Evolutionary conservation across 1,140 invertebrate genomes (phyloP), one percentile per base, ranked within the genome.

Genomic region (Achroia grisella): DNA sequence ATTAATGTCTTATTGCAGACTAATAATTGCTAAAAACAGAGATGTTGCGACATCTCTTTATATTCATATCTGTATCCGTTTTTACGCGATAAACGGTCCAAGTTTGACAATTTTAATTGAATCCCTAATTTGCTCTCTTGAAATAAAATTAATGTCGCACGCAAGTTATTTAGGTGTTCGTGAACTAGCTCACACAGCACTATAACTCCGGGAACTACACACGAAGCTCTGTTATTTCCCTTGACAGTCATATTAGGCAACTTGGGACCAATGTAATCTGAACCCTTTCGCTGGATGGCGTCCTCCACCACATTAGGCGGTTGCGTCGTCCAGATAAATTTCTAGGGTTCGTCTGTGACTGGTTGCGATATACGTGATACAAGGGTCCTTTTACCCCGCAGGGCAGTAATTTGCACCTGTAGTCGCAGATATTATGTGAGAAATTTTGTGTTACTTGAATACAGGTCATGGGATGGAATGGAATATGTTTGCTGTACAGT

Each of bases 351-450:
- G 56, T 15, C 31, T 31, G 36, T 46, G 36, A 47, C 53, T 79
- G 75, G 78, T 59, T 47, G 40, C 56, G 48, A 63, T 62, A 56
- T 68, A 62, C 56, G 66, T 68, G 67, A 71, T 73, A 71, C 60
- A 58, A 69, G 66, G 67, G 68, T 72, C 66, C 62, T 62, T 57
- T 56, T 63, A 46, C 61, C 77, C 71, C 64, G 45, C 62, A 66
- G 63, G 71, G 62, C 56, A 61, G 69, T 81, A 77, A 76, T 75
- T 77, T 72, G 75, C 74, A 81, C 77, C 74, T 81, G 77, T 78
- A 76, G 50, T 72, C 65, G 44, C 49, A 44, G 66, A 73, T 78
- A 80, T 73, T 78, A 76, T 77, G 66, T 74, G 76, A 75, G 64
- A 74, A 72, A 74, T 70, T 75, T 72, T 63, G 55, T 64, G 58